Conservation (phyloP, 2,888 invertebrate species). For the Cylindroiulus punctatus region DNA sequence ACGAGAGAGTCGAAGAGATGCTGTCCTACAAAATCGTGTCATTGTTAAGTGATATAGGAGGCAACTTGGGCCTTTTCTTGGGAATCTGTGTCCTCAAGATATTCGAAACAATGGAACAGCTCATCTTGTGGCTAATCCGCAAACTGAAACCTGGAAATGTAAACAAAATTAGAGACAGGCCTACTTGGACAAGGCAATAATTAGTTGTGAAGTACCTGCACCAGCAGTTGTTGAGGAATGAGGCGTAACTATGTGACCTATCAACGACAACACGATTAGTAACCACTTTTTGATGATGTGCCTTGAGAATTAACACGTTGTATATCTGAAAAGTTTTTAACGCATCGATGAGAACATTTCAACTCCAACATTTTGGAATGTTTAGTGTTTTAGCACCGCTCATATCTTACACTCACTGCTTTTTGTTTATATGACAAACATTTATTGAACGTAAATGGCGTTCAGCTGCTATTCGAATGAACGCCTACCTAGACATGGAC, state of each 20-base stretch:
- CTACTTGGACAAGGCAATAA: too few relatives aligned
- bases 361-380: too few relatives aligned
- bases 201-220: too few relatives aligned
- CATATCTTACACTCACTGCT: not conserved
- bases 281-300: too few relatives aligned
- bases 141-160: not conserved
- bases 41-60: slow-evolving; percentile 52
- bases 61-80: slow-evolving; percentile 51
- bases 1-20: slow-evolving; percentile 50
- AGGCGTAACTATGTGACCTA: too few relatives aligned
- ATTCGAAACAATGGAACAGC: slow-evolving; percentile 30
- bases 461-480: not conserved
- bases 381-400: not conserved
- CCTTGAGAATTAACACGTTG: too few relatives aligned
- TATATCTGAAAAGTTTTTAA: too few relatives aligned
- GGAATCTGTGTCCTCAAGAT: slow-evolving; percentile 51
- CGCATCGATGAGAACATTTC: too few relatives aligned
- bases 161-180: not conserved
- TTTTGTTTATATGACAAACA: slow-evolving; percentile 12
- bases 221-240: too few relatives aligned
- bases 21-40: slow-evolving; percentile 48
- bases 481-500: not conserved
- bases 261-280: too few relatives aligned
- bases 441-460: slow-evolving; percentile 34
- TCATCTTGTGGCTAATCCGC: not conserved